Evolutionary conservation across 2,113 vertebrate species (phyloP), one percentile per base, ranked within the genome.

Genomic region (Brachirus orientalis): DNA sequence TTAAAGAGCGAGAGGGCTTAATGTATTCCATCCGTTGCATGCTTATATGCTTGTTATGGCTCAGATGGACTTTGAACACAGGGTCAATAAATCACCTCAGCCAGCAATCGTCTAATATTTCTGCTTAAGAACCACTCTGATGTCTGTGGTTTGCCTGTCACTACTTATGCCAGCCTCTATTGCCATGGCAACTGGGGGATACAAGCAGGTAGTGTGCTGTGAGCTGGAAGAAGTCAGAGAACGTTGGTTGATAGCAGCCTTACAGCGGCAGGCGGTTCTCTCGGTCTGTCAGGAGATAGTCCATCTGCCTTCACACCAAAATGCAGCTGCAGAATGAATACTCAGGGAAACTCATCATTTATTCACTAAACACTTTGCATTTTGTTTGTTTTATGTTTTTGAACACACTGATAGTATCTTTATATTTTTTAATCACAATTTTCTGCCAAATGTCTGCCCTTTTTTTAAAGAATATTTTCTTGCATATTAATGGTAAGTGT

Each of bases 121-220:
- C 86, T 79, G 82, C 85, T 86, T 85, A 78, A 87, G 86, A 88
- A 82, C 67, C 64, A 63, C 83, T 87, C 72, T 86, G 79, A 87
- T 86, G 88, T 91, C 82, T 86, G 89, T 64, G 80, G 85, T 86
- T 91, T 83, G 88, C 86, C 80, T 61, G 51, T 79, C 72, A 56
- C 84, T 85, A 85, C 83, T 89, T 83, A 86, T 74, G 59, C 87
- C 88, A 68, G 57, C 72, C 86, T 83, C 84, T 67, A 90, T 93
- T 90, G 79, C 92, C 92, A 92, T 92, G 89, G 91, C 90, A 92
- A 94, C 93, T 83, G 73, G 69, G 80, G 79, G 83, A 79, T 53
- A 80, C 80, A 77, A 90, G 91, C 87, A 90, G 89, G 91, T 90
- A 87, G 86, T 62, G 72, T 73, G 79, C 82, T 86, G 83, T 48